phyloP scores from a whole-genome alignment of 2,113 vertebrate species.

The Actinemys pallida region DNA sequence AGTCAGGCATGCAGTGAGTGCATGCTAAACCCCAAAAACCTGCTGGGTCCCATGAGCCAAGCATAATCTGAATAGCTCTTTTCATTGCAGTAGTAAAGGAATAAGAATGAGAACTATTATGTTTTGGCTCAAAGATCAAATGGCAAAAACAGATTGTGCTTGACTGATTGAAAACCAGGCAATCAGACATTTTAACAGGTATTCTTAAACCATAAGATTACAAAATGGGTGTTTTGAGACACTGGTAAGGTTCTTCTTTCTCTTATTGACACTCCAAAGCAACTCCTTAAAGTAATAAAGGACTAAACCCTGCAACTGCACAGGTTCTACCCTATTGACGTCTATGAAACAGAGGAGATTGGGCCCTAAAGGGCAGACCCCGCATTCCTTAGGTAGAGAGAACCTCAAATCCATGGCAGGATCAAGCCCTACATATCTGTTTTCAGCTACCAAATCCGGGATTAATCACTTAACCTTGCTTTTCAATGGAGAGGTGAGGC shows the following conservation, averaged over 20 bases:
- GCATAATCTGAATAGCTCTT: not conserved
- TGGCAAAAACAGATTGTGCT: not conserved
- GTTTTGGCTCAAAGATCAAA: not conserved
- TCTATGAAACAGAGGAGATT: not conserved
- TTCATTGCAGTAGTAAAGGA: not conserved
- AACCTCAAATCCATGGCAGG: not conserved
- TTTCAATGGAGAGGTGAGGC: not conserved
- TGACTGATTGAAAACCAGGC: not conserved
- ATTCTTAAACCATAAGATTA: not conserved
- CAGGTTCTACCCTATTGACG: not conserved
- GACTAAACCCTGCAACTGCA: not conserved
- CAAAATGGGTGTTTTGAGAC: not conserved
- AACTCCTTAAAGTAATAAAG: not conserved
- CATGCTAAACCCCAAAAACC: not conserved
- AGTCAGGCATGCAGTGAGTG: not conserved
- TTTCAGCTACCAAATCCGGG: not conserved
- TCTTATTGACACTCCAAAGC: not conserved
- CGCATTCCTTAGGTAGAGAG: not conserved
- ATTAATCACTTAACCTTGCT: not conserved
- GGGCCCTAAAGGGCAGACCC: not conserved
- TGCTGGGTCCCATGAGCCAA: not conserved
- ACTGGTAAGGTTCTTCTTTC: not conserved
- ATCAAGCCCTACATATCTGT: not conserved
- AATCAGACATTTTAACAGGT: not conserved
- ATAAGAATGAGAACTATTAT: not conserved